Conservation (phyloP, 2,113 vertebrate genomes). For the Xenopus tropicalis region DNA sequence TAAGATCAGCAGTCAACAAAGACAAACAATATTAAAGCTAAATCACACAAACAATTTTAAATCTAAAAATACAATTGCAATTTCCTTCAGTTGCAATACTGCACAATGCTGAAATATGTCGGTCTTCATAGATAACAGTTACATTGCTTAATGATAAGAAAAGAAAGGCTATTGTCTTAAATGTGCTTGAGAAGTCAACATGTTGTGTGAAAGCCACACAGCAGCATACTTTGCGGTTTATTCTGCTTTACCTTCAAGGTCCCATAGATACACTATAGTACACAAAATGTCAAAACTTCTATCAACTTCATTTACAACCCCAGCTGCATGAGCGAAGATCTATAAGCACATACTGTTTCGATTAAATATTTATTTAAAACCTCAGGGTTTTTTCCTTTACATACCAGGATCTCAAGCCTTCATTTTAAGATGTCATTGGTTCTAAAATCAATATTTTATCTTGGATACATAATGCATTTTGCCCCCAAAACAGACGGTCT, state of each 20-base stretch:
- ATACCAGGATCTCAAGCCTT: conserved; percentile 45
- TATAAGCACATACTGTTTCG: conserved; percentile 45
- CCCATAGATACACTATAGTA: conserved; percentile 26
- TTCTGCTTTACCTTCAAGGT: conserved; percentile 16
- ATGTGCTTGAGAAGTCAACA: no score
- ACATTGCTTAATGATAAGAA: no score
- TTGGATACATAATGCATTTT: conserved; percentile 40
- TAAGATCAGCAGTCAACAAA: no score
- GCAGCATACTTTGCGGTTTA: background rate
- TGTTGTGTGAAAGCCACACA: background rate
- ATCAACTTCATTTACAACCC: conserved; percentile 42
- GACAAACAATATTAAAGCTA: no score
- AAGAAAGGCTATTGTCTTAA: no score
- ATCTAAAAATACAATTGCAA: no score
- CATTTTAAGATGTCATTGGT: conserved; percentile 46
- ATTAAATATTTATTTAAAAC: conserved; percentile 48
- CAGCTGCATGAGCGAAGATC: conserved; percentile 35
- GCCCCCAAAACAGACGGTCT: conserved; percentile 32
- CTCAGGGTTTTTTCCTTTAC: conserved; percentile 45
- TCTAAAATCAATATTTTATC: conserved; percentile 46
- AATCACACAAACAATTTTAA: no score
- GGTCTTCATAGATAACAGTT: no score
- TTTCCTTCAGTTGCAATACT: no score
- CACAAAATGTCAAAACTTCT: conserved; percentile 43
- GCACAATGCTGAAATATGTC: no score